Base-by-base conservation (phyloP, 2,797 vertebrate species). In the Allobates femoralis region DNA sequence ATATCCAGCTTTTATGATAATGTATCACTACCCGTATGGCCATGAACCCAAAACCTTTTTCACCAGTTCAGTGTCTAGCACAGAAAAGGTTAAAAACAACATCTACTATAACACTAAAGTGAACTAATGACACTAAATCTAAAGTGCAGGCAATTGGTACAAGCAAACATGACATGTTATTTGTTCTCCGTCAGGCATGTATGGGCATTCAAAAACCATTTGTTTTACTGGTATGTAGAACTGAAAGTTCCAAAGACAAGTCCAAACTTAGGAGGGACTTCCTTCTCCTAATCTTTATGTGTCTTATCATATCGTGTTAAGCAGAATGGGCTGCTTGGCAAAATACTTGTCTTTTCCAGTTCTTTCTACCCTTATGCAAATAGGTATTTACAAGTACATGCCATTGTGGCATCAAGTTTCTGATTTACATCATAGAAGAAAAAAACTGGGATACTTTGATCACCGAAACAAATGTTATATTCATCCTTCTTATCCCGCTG, bases 181-280 rank as follows among this genome's bases (percentile, higher is more conserved):
- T 83, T 83, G 50, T 75, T 71, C 50, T 79, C 58, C 58, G 41
- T 56, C 60, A 78, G 75, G 66, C 86, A 87, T 79, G 86, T 84
- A 87, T 87, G 55, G 86, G 76, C 86, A 87, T 74, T 55, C 41
- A 41, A 66, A 84, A 83, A 74, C 56, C 55, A 73, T 84, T 87
- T 79, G 53, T 83, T 75, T 87, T 56, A 79, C 34, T 74, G 76
- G 86, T 84, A 87, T 87, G 81, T 79, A 84, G 86, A 79, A 84
- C 41, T 79, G 81, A 76, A 81, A 87, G 64, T 73, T 87, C 76
- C 81, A 84, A 55, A 80, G 86, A 84, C 86, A 87, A 79, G 86
- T 87, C 86, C 76, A 87, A 87, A 87, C 86, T 34, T 64, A 87
- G 75, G 55, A 73, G 76, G 74, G 16, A 87, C 86, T 87, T 87